Evolutionary conservation across 2,113 vertebrate genomes (phyloP).

Genomic region (Saguinus imperator): DNA sequence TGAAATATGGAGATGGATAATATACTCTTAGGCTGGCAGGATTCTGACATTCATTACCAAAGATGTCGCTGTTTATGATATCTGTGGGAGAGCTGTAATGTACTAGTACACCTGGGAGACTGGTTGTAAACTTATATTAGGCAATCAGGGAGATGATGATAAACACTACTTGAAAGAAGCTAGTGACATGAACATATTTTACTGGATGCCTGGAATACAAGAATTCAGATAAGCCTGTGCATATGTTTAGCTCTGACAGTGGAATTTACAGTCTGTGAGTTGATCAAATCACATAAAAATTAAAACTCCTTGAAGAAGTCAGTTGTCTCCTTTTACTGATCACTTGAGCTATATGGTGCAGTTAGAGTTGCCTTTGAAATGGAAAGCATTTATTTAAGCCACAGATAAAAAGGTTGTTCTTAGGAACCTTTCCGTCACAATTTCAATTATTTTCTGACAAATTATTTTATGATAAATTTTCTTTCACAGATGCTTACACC

Average conservation of each 20-base stretch:
- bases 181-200: conserved; percentile 71
- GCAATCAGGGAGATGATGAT: conserved; percentile 69
- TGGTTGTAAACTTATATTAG: conserved; percentile 71
- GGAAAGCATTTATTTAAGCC: conserved; percentile 64
- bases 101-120: conserved; percentile 74
- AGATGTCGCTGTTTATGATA: conserved; percentile 61
- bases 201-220: conserved; percentile 53
- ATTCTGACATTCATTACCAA: conserved; percentile 73
- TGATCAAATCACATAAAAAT: conserved; percentile 69
- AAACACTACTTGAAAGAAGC: conserved; percentile 70
- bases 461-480: conserved; percentile 20
- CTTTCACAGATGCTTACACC: neutral
- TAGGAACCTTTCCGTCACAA: neutral
- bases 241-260: conserved; percentile 48
- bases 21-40: conserved; percentile 19
- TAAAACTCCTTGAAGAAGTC: conserved; percentile 71
- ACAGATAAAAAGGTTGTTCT: conserved; percentile 54
- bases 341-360: conserved; percentile 44
- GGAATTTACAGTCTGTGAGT: conserved; percentile 52
- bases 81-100: conserved; percentile 52
- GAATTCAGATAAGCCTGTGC: conserved; percentile 63
- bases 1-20: conserved; percentile 26
- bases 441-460: conserved; percentile 67
- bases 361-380: conserved; percentile 27
- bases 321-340: conserved; percentile 63